These are phyloP conservation scores for Troilus luridus DNA, from an alignment of 2,888 invertebrate species.

Conservation along the genomic window DNA sequence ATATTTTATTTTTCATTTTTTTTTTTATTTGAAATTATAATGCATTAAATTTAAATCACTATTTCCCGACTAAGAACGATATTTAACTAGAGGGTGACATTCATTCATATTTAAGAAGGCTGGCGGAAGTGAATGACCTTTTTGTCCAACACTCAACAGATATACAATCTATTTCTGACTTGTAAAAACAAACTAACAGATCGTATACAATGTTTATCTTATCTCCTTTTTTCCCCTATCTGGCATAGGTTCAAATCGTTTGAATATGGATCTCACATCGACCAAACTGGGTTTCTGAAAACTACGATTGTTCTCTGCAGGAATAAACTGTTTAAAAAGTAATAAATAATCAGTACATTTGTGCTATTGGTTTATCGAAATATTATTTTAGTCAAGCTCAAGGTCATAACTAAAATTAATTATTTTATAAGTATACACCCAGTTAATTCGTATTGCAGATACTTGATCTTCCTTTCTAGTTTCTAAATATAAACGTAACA, in stretches of 20 bases:
- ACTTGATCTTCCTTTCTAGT: no score
- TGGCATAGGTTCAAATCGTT: neutral
- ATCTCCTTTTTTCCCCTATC: neutral
- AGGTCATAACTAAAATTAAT: no score
- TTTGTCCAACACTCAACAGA: neutral
- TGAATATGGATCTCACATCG: neutral
- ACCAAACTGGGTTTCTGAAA: neutral
- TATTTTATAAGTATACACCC: no score
- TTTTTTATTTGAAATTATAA: no score
- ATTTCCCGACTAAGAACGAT: neutral
- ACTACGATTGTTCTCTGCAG: neutral
- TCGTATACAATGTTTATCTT: conserved; percentile 16
- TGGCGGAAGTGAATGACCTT: conserved; percentile 6
- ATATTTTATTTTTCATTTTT: no score
- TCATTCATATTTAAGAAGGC: neutral
- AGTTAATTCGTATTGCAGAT: no score
- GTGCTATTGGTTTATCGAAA: neutral
- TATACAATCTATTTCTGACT: conserved; percentile 38
- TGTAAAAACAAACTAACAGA: neutral
- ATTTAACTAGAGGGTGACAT: neutral
- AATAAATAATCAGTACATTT: neutral
- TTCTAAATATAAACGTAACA: no score
- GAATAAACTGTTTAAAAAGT: neutral
- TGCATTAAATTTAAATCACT: no score
- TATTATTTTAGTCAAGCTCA: neutral